Evolutionary conservation across 23 tunicate species (phyloP).

Genomic region (Styela plicata): DNA sequence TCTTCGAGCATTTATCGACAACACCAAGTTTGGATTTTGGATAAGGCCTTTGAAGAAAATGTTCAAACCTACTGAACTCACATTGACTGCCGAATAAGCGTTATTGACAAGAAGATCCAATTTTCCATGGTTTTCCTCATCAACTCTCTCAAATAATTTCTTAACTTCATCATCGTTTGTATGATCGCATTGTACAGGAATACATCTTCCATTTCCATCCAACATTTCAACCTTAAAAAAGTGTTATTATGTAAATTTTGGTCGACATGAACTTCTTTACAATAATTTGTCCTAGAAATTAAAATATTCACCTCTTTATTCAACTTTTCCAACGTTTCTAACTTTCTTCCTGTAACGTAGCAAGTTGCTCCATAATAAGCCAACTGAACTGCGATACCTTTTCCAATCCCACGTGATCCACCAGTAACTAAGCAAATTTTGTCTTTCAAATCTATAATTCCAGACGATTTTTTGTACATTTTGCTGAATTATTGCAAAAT

Average conservation of each 20-base stretch:
- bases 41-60: too few relatives aligned
- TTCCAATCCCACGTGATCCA: constrained; percentile 90
- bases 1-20: too few relatives aligned
- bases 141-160: constrained; percentile 40
- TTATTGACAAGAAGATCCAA: constrained; percentile 72
- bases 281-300: too few relatives aligned
- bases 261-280: too few relatives aligned
- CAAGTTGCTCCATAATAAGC: constrained; percentile 85
- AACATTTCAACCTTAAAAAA: neutral
- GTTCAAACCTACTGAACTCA: constrained; percentile 1
- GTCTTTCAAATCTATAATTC: constrained; percentile 38
- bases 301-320: constrained; percentile 77
- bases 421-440: constrained; percentile 91
- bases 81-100: constrained; percentile 54
- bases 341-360: constrained; percentile 90
- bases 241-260: too few relatives aligned
- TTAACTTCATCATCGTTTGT: constrained; percentile 36
- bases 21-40: too few relatives aligned
- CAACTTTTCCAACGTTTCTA: constrained; percentile 38
- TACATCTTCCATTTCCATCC: constrained; percentile 19
- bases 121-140: constrained; percentile 42
- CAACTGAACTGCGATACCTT: constrained; percentile 88
- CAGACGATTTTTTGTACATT: constrained; percentile 8
- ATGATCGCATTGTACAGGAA: constrained; percentile 75
- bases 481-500: too few relatives aligned